Evolutionary conservation across 2,797 vertebrate species (phyloP), one percentile per base, ranked within the genome.

Genomic region (Pipistrellus pipistrellus): DNA sequence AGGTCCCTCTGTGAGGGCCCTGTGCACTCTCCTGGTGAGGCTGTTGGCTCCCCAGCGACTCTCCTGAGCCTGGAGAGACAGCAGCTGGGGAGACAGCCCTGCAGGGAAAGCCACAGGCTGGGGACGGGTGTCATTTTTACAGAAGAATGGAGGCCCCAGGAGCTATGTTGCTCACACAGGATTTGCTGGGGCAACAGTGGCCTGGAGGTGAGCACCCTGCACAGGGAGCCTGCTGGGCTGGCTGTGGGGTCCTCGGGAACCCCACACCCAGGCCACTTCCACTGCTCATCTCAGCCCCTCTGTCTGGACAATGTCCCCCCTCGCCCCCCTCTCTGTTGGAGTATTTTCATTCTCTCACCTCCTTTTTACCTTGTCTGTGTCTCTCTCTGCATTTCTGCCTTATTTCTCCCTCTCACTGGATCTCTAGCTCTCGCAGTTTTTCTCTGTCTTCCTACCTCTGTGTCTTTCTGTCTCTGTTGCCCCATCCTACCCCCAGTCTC

Each of bases 91-190:
- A 90, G 38, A 32, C 64, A 90, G 71, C 64, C 32, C 17, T 46
- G 59, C 71, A 46, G 30, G 80, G 93, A 85, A 94, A 94, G 91
- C 93, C 87, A 41, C 76, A 4, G 95, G 51, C 86, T 76, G 78
- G 53, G 77, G 91, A 12, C 17, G 0, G 38, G 35, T 71, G 96
- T 71, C 83, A 53, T 91, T 64, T 55, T 55, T 14, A 27, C 57
- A 71, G 92, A 97, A 94, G 64, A 46, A 62, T 41, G 75, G 73
- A 86, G 89, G 71, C 76, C 62, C 25, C 0, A 41, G 68, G 35
- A 3, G 53, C 90, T 57, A 51, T 5, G 84, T 35, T 80, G 71
- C 71, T 85, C 44, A 38, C 8, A 1, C 27, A 9, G 41, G 78
- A 77, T 69, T 30, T n/a, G 12, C 68, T 1, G 48, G 41, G 75